Conservation (phyloP, 2,888 invertebrate genomes). For the Autographa pulchrina region DNA sequence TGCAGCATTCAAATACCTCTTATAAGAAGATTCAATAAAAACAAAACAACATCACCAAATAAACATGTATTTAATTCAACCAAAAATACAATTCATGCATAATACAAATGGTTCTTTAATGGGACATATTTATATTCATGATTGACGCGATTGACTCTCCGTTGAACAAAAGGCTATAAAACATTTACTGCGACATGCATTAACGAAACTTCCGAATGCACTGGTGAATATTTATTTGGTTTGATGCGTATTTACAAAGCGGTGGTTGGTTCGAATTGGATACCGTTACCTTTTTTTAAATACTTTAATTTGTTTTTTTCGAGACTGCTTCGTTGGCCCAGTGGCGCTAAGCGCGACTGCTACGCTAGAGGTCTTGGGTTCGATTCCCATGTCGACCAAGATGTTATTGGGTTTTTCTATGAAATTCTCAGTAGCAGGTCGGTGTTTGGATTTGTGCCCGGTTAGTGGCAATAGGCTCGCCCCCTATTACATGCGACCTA, state of each 20-base stretch:
- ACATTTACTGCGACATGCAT: slow-evolving; percentile 72
- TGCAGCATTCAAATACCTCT: too few species aligned
- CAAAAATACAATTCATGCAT: slow-evolving; percentile 14
- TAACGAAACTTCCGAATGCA: slow-evolving; percentile 70
- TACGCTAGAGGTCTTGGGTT: too few species aligned
- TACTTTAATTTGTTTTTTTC: not conserved
- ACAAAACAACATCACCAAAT: slow-evolving; percentile 4
- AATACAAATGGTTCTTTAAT: slow-evolving; percentile 32
- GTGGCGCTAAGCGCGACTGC: too few species aligned
- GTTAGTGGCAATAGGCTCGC: too few species aligned
- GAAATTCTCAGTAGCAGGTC: too few species aligned
- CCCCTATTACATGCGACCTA: too few species aligned
- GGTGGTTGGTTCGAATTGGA: slow-evolving; percentile 6
- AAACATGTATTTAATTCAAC: slow-evolving; percentile 7
- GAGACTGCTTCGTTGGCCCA: too few species aligned
- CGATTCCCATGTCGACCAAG: too few species aligned
- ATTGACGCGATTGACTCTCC: slow-evolving; percentile 53
- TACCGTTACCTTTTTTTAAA: not conserved
- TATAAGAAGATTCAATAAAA: slow-evolving; percentile 9
- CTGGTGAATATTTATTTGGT: slow-evolving; percentile 72
- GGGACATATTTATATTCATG: slow-evolving; percentile 56
- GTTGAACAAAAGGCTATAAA: slow-evolving; percentile 67
- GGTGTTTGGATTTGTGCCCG: too few species aligned
- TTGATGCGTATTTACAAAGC: slow-evolving; percentile 48
- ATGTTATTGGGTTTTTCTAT: too few species aligned